Base-by-base conservation (phyloP, 2,797 vertebrate genomes). In the Falco berigora region DNA sequence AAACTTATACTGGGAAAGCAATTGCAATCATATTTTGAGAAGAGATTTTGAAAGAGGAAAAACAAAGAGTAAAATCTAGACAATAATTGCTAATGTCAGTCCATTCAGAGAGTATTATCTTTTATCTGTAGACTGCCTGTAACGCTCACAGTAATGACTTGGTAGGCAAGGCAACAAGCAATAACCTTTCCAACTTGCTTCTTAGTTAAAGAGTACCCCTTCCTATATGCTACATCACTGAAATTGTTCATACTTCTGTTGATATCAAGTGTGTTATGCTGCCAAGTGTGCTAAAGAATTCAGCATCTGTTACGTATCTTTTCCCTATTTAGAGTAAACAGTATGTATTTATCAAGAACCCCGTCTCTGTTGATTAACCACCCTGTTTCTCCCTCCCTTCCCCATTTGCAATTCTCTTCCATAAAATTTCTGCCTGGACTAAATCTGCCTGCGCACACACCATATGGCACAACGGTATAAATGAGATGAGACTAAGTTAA, bases 401-500 rank as follows among this genome's bases (percentile, higher is more conserved):
- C 72, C 75, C 34, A 27, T 68, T 64, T 52, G 52, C 52, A 93
- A 83, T 68, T 67, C n/a, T 82, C 61, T 91, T 84, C 86, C 66
- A 73, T 40, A 67, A 67, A 89, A 82, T 67, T 90, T 94, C 73
- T 4, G 59, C 74, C 89, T 50, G 75, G 59, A 69, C 86, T 86
- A 80, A 85, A 63, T 81, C 94, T 77, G 78, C 75, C 82, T 71
- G 75, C 56, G 71, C 27, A 32, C 40, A 55, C 49, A 87, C 92
- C 85, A 93, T 90, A 88, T 96, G 95, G 88, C 52, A 63, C 52
- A 86, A 84, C 0, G 30, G 78, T 75, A 58, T 21, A 86, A 92
- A 88, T 61, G 55, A 90, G 82, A 90, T 9, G 10, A 91, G 85
- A 62, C 49, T 69, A 72, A 96, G 75, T 84, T 97, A 98, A 97